phyloP scores from a whole-genome alignment of 2,797 vertebrate species.

The Rhinichthys osculus region DNA sequence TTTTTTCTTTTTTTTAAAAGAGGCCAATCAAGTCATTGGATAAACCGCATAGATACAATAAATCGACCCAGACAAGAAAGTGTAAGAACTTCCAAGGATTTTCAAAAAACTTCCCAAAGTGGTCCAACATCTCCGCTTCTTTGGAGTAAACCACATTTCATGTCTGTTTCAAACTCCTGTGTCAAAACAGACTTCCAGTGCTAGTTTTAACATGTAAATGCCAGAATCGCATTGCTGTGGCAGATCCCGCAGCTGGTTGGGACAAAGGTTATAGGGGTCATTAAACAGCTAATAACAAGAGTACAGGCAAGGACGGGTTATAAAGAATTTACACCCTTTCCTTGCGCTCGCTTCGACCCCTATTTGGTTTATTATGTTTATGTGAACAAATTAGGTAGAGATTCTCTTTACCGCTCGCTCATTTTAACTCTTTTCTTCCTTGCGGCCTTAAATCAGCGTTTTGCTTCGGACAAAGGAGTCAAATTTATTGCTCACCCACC shows the following conservation, averaged over 20 bases:
- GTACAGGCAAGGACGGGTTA: conserved; percentile 20
- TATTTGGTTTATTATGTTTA: conserved; percentile 1
- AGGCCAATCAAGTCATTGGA: not conserved
- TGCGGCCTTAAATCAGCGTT: conserved; percentile 20
- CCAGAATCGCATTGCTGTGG: conserved; percentile 68
- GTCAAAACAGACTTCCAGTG: conserved; percentile 67
- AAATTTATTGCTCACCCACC: conserved; percentile 58
- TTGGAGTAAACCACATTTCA: conserved; percentile 13
- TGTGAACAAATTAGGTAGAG: not conserved
- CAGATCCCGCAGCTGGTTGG: conserved; percentile 66
- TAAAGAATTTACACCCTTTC: conserved; percentile 16
- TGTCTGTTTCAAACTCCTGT: conserved; percentile 18
- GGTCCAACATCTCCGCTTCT: not conserved
- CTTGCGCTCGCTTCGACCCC: not conserved
- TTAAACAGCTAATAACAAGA: conserved; percentile 43
- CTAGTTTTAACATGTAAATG: conserved; percentile 72
- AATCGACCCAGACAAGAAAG: not conserved
- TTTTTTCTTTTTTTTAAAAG: not conserved
- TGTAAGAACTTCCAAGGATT: not conserved
- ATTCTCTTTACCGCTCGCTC: conserved; percentile 10
- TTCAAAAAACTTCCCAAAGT: not conserved
- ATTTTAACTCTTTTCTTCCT: not conserved
- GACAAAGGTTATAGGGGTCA: conserved; percentile 24
- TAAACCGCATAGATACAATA: not conserved
- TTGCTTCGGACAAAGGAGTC: conserved; percentile 50